Percentiles rank a stretch among this genome's conserved stretches.
Conservation (phyloP, 2,888 invertebrate genomes). For the Drosophila buzzatii region DNA sequence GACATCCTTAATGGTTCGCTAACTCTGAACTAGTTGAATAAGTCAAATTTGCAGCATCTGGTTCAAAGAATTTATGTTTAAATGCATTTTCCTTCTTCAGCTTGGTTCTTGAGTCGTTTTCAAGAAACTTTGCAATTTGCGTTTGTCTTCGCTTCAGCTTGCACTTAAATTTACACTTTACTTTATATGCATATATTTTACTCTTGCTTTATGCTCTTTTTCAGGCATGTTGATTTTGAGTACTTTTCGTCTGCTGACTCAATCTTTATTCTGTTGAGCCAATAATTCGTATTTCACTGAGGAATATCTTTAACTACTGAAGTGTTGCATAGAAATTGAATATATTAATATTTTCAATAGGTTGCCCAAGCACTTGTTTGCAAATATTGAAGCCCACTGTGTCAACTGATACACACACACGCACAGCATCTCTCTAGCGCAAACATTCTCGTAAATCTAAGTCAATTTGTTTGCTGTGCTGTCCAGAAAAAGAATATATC, state of each 20-base stretch:
- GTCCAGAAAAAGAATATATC: conserved; percentile 48
- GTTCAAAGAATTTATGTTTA: neutral
- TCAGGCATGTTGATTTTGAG: neutral
- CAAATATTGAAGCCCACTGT: conserved; percentile 16
- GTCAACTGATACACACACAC: conserved; percentile 23
- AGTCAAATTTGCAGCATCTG: neutral
- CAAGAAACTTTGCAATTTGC: neutral
- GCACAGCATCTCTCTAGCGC: conserved; percentile 17
- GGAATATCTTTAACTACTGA: neutral
- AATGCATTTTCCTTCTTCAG: neutral
- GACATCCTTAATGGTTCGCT: neutral
- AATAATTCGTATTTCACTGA: neutral
- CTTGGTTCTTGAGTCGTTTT: neutral
- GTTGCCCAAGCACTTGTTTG: conserved; percentile 12
- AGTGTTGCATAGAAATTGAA: neutral
- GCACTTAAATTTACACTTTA: neutral
- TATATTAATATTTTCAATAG: neutral
- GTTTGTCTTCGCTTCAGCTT: neutral
- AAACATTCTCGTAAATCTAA: conserved; percentile 62
- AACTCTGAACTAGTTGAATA: neutral
- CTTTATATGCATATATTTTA: neutral
- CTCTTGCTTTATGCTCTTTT: neutral
- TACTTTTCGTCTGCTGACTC: neutral
- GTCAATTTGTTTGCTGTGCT: conserved; percentile 51
- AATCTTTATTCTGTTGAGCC: neutral